Evolutionary conservation across 2,888 invertebrate species (phyloP).

Genomic region (Noctua janthina): DNA sequence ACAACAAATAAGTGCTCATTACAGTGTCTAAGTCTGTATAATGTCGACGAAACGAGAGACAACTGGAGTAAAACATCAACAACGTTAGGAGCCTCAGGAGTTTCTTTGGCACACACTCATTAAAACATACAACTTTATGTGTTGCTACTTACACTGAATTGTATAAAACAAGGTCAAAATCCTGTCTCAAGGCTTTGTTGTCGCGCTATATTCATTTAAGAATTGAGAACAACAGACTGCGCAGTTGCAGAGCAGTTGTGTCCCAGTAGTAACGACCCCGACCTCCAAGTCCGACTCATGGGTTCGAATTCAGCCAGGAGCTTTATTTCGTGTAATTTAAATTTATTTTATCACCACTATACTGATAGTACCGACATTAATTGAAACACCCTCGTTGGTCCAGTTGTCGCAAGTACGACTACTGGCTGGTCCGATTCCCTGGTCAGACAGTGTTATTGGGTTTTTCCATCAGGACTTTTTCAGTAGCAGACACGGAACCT

Average conservation of each 20-base stretch:
- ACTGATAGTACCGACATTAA: too few relatives aligned
- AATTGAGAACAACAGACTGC: neutral
- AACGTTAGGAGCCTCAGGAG: neutral
- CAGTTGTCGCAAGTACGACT: too few relatives aligned
- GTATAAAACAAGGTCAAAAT: neutral
- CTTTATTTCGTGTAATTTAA: neutral
- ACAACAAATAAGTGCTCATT: slow-evolving; percentile 16
- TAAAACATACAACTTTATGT: slow-evolving; percentile 1
- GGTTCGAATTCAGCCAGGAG: neutral
- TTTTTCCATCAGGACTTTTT: too few relatives aligned
- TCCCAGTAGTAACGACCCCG: neutral
- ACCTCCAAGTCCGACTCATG: neutral
- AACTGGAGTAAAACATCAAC: slow-evolving; percentile 14
- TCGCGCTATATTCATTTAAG: neutral
- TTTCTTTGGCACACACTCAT: slow-evolving; percentile 6
- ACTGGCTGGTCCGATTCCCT: too few relatives aligned
- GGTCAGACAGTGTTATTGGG: too few relatives aligned
- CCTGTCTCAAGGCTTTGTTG: neutral
- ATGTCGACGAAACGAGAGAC: neutral
- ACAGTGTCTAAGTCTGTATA: slow-evolving; percentile 2
- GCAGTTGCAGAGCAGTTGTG: neutral
- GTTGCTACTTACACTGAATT: neutral
- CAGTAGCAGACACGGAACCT: too few relatives aligned
- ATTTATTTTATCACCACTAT: too few relatives aligned
- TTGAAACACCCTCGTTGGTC: too few relatives aligned